These are phyloP conservation scores for Spilosoma lubricipeda DNA, from an alignment of 2,888 invertebrate species.

Conservation along the genomic window DNA sequence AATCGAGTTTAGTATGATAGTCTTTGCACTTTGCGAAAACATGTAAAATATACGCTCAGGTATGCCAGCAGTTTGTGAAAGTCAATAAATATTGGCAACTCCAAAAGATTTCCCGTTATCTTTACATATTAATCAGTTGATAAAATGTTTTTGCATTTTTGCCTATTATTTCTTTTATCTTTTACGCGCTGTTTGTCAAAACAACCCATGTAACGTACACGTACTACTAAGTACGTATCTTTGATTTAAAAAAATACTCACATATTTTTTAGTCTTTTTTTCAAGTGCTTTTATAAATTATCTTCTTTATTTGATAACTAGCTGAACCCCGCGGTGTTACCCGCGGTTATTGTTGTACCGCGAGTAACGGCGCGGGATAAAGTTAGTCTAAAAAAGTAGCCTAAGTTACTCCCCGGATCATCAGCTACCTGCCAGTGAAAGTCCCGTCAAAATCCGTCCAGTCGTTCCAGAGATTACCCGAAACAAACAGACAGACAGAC, in stretches of 20 bases:
- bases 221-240: neutral
- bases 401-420: too few relatives aligned
- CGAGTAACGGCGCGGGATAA: too few relatives aligned
- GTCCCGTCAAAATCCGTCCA: too few relatives aligned
- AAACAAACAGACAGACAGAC: too few relatives aligned
- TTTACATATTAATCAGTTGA: slow-evolving; percentile 4
- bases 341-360: too few relatives aligned
- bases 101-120: slow-evolving; percentile 1
- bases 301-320: too few relatives aligned
- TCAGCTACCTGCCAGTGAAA: too few relatives aligned
- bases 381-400: too few relatives aligned
- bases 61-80: neutral
- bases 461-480: too few relatives aligned
- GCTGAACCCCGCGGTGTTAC: too few relatives aligned
- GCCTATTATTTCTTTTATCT: slow-evolving; percentile 6
- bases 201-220: neutral
- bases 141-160: slow-evolving; percentile 10
- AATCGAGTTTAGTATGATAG: neutral
- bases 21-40: neutral
- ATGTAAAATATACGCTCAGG: neutral
- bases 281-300: too few relatives aligned
- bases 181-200: neutral
- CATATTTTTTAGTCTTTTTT: neutral
- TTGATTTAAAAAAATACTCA: neutral
- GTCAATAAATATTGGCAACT: neutral